phyloP scores from a whole-genome alignment of 92 coral and sea anemone genomes.

The Diadumene lineata region DNA sequence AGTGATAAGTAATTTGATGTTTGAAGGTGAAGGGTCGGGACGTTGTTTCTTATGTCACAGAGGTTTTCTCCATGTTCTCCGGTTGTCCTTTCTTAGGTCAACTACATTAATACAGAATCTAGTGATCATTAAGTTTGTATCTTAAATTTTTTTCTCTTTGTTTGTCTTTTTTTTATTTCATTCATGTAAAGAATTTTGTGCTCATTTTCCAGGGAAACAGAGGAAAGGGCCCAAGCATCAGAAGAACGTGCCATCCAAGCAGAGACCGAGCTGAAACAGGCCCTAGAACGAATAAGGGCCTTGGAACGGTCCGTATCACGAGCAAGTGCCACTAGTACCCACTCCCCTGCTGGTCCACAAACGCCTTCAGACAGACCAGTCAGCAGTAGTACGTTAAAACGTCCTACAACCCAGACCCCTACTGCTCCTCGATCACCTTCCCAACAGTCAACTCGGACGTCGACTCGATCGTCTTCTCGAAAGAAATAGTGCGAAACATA shows the following conservation, averaged over 20 bases:
- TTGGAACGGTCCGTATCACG: conserved; percentile 96
- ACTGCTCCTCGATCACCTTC: conserved; percentile 70
- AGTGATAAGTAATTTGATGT: no score
- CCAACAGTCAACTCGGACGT: conserved; percentile 71
- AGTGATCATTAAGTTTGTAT: no score
- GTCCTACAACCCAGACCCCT: conserved; percentile 61
- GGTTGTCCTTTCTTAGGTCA: no score
- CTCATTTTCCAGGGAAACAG: conserved; percentile 73
- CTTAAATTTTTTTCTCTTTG: no score
- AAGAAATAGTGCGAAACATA: conserved; percentile 39
- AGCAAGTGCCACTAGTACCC: conserved; percentile 62
- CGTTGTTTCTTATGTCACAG: no score
- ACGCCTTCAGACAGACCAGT: conserved; percentile 72
- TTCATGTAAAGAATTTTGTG: no score
- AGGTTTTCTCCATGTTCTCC: no score
- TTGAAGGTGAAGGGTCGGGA: no score
- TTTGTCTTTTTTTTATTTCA: no score
- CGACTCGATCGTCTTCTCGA: conserved; percentile 65
- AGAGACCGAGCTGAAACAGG: conserved; percentile 92
- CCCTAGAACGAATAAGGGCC: conserved; percentile 92
- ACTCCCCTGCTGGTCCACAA: conserved; percentile 49
- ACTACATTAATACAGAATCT: no score
- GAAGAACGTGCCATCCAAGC: conserved; percentile 93
- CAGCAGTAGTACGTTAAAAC: conserved; percentile 70
- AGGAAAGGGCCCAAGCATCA: conserved; percentile 85